phyloP scores from a whole-genome alignment of 2,888 invertebrate genomes.

The Ennomos erosarius region DNA sequence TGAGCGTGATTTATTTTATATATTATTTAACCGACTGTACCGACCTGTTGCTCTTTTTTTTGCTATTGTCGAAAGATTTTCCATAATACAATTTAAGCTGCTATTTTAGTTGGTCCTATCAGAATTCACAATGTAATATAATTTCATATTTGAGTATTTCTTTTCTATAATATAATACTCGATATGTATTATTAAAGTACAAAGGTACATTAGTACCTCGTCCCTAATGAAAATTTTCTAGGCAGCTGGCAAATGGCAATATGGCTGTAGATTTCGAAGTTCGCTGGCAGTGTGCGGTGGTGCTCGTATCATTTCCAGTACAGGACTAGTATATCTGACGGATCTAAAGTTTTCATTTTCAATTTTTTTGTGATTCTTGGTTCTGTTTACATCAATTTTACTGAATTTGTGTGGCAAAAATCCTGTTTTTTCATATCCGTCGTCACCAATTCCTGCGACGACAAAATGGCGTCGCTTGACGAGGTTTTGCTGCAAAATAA shows the following conservation, averaged over 20 bases:
- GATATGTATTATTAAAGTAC: too few species aligned
- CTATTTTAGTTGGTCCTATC: too few species aligned
- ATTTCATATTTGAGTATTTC: background rate
- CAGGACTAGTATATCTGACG: slow-evolving; percentile 77
- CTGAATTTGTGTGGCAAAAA: slow-evolving; percentile 67
- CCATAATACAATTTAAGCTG: too few species aligned
- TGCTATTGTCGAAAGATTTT: too few species aligned
- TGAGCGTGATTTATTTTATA: too few species aligned
- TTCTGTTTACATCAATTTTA: slow-evolving; percentile 73
- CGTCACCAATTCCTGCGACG: slow-evolving; percentile 84
- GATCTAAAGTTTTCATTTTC: slow-evolving; percentile 77
- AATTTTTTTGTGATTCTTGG: slow-evolving; percentile 74
- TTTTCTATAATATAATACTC: background rate
- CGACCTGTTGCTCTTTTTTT: too few species aligned
- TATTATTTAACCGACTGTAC: too few species aligned
- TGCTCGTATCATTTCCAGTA: slow-evolving; percentile 76
- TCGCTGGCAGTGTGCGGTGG: slow-evolving; percentile 83
- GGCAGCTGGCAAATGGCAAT: slow-evolving; percentile 73
- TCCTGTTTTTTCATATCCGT: slow-evolving; percentile 74
- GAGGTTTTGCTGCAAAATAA: slow-evolving; percentile 81
- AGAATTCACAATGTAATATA: too few species aligned
- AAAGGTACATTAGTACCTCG: slow-evolving; percentile 14
- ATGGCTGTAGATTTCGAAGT: slow-evolving; percentile 83
- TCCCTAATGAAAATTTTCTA: slow-evolving; percentile 52
- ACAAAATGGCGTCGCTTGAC: slow-evolving; percentile 86